phyloP scores from a whole-genome alignment of 2,113 vertebrate species.

The Gambusia affinis region DNA sequence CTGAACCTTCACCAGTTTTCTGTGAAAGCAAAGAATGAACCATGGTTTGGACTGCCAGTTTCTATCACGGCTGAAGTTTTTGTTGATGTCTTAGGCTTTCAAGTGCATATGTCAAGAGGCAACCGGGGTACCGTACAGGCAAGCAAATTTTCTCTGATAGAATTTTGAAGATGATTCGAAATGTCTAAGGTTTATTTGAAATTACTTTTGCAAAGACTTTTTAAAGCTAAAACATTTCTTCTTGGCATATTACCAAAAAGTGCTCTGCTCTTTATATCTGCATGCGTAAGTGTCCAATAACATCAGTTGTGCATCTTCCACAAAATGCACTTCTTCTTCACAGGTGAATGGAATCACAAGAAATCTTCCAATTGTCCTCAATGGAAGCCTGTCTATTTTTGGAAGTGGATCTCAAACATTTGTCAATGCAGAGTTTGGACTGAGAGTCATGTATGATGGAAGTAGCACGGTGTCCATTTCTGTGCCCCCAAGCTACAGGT shows the following conservation, averaged over 20 bases:
- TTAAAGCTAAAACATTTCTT: fast-evolving
- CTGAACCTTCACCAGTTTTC: conserved; percentile 44
- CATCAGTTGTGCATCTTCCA: not conserved
- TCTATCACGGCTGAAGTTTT: conserved; percentile 65
- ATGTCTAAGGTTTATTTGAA: too few relatives aligned
- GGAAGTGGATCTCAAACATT: conserved; percentile 39
- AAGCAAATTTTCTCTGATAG: conserved; percentile 4
- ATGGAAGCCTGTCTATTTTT: conserved; percentile 47
- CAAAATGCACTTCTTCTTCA: not conserved
- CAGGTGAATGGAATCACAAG: conserved; percentile 61
- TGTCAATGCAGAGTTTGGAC: conserved; percentile 57
- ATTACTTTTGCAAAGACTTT: too few relatives aligned
- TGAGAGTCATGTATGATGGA: conserved; percentile 66
- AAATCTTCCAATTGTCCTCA: conserved; percentile 59
- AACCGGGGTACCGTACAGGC: conserved; percentile 48
- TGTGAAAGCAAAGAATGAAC: conserved; percentile 70
- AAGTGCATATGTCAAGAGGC: conserved; percentile 47
- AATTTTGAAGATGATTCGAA: too few relatives aligned
- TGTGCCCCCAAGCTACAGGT: conserved; percentile 60
- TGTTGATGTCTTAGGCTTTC: conserved; percentile 56
- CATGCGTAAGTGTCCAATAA: too few relatives aligned
- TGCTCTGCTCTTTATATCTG: not conserved
- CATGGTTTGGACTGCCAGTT: conserved; percentile 10
- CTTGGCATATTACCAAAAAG: not conserved
- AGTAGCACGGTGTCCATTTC: conserved; percentile 46